Base-by-base conservation (phyloP, 2,797 vertebrate species). In the Garrulus glandarius region DNA sequence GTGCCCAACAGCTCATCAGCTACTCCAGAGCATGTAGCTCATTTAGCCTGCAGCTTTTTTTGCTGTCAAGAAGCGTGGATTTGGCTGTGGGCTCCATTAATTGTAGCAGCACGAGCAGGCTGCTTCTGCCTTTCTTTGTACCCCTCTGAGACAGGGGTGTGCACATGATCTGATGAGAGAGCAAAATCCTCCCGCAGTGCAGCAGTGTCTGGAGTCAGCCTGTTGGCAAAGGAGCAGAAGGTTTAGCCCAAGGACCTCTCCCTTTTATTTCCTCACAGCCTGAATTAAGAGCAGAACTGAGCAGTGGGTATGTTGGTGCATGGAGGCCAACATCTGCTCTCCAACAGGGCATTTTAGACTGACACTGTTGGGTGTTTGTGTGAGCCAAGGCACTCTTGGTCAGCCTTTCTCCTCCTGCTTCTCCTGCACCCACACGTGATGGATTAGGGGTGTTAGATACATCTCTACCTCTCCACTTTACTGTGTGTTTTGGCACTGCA, bases 81-180 rank as follows among this genome's bases (percentile, higher is more conserved):
- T 74, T 81, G 69, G 52, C 64, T 41, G 2, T 60, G 14, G 56
- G 43, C 41, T 86, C 5, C 36, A 0, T 39, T 41, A 47, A 43
- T 67, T 53, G 60, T 77, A 69, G 76, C 89, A 85, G 85, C 52
- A 30, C 34, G 1, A 30, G 37, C 79, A 87, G 63, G 26, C 75
- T 76, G 50, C 36, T 46, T 11, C 72, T 89, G 75, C 43, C 34
- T 85, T 37, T 37, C n/a, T 4, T 8, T 26, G 5, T 34, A 4
- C 21, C 27, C 10, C 29, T 60, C 29, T 64, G 27, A 57, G 47
- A 13, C 0, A 13, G 18, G 15, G 50, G 10, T 0, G 0, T 10
- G 15, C 19, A 29, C 1, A 1, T 24, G 52, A 15, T 34, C 11
- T 43, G 43, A 27, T 30, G 52, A 20, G 41, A 57, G 46, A 50